Base-by-base conservation (phyloP, 1,140 invertebrate species). In the Teleopsis dalmanni region DNA sequence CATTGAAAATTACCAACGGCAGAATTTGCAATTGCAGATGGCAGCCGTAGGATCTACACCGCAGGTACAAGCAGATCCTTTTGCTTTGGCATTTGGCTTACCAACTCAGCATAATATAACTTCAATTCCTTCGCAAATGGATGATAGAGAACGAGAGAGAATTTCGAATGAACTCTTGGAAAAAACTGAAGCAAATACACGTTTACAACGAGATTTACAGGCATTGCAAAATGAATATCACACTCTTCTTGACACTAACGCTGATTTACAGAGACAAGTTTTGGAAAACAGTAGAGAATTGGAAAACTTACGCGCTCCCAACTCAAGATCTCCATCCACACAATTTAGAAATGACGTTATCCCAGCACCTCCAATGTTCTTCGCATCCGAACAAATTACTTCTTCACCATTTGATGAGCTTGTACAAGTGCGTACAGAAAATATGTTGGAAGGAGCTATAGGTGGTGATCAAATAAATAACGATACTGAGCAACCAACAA, bases 331-430 rank as follows among this genome's bases (percentile, higher is more conserved):
- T 14, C 14, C 36, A 35, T 6, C 16, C 18, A n/a, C 46, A 21
- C 26, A 45, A 18, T n/a, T n/a, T n/a, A n/a, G n/a, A n/a, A n/a
- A n/a, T n/a, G 38, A 42, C 27, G 36, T 54, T 0, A 52, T 57
- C 11, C 40, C 60, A 0, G 52, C 62, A 7, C 46, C 64, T 1
- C 54, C 60, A 1, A 52, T 65, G 11, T 68, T 67, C 60, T 68
- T 68, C 34, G 53, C 48, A 8, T 35, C 36, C 21, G 60, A 64
- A 9, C 52, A 55, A 6, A 40, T 56, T 2, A 47, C 47, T 3
- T 55, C 61, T 1, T 60, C 51, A 9, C 60, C 64, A 7, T 68
- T 68, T n/a, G 65, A 68, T 26, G 65, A 67, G 16, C 56, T 68
- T 7, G 54, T 67, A 11, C 33, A 60, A 2, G 47, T 41, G 21